Base-by-base conservation (phyloP, 1,140 invertebrate genomes). In the Drosophila prosaltans region DNA sequence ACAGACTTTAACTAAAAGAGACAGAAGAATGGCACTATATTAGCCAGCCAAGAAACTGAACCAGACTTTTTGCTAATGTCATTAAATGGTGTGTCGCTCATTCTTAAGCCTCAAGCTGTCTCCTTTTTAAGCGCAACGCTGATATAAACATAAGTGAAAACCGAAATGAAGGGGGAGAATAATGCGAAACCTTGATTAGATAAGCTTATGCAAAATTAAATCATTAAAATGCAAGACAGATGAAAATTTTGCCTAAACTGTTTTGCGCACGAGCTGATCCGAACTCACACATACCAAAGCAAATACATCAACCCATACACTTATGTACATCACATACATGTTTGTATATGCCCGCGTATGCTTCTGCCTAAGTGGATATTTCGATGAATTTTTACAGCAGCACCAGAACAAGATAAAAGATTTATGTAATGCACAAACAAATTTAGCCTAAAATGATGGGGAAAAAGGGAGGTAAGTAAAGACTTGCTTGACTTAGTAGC, bases 161-260 rank as follows among this genome's bases (percentile, higher is more conserved):
- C 54, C 32, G 61, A 75, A 69, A 65, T 43, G 26, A 40, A 51
- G 40, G 28, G 6, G n/a, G 26, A 66, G 61, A 65, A 30, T 39
- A 5, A 51, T 32, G 51, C 16, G n/a, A 32, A 48, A 48, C 30
- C 61, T 36, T 74, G 62, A 55, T 63, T 65, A 68, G 61, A 80
- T 69, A 77, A 80, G 81, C 81, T 80, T 80, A 84, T 84, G 81
- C 81, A 84, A 84, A 84, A 84, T 84, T 84, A 84, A 84, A 84
- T 84, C 81, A 84, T 84, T 84, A 84, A 80, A 84, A 84, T 84
- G 81, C 81, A 78, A 77, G 81, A 66, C 81, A 84, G 81, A 84
- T 80, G 69, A 80, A 79, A 77, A 78, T 80, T 83, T 84, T 51
- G 21, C 73, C 73, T 84, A 84, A 84, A 84, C 81, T 84, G 81